These are phyloP conservation scores for Phalacrocorax pelagicus DNA, from an alignment of 2,113 vertebrate species.

Conservation along the genomic window DNA sequence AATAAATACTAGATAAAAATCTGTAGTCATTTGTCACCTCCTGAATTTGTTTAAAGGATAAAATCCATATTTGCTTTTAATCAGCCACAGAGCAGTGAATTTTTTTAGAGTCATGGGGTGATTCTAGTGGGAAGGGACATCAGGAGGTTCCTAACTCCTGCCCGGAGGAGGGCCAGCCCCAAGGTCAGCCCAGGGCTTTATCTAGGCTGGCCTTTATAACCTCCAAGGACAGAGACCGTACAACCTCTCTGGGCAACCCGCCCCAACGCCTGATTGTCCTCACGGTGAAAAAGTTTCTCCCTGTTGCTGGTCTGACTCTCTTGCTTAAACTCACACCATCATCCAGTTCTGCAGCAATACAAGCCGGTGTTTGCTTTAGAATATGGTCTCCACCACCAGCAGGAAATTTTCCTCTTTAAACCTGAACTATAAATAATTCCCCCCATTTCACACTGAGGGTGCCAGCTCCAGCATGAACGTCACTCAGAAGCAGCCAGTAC, in stretches of 20 bases:
- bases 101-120: background rate
- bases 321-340: background rate
- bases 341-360: rapidly evolving
- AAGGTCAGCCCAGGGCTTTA: background rate
- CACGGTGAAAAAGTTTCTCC: background rate
- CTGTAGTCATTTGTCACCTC: background rate
- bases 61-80: background rate
- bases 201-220: too few species aligned
- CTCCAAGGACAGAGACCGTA: background rate
- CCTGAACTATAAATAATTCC: background rate
- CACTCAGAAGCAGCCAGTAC: background rate
- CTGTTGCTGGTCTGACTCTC: background rate
- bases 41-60: background rate
- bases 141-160: background rate
- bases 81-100: rapidly evolving
- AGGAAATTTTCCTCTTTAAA: background rate
- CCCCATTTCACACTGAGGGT: background rate
- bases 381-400: background rate
- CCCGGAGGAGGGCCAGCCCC: background rate
- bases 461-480: background rate
- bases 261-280: background rate
- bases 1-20: too few species aligned
- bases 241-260: too few species aligned
- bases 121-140: background rate
- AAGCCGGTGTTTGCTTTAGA: background rate